Conservation (phyloP, 2,113 vertebrate species). For the Malurus melanocephalus region DNA sequence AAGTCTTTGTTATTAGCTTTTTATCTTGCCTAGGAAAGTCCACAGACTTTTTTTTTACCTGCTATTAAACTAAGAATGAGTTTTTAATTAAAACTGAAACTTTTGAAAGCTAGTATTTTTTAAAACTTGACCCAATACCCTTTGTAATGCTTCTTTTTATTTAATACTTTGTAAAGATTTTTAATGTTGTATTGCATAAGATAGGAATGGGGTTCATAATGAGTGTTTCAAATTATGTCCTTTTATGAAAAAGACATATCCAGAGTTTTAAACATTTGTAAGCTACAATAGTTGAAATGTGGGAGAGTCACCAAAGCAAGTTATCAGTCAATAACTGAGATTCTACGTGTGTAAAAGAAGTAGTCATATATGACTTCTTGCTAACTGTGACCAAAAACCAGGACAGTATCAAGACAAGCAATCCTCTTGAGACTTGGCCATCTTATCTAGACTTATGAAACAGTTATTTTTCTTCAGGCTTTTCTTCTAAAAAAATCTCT, state of each 20-base stretch:
- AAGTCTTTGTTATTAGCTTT: neutral
- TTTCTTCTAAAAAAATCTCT: constrained; percentile 43
- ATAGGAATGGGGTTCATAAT: neutral
- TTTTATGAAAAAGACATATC: neutral
- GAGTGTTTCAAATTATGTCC: neutral
- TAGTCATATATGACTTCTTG: neutral
- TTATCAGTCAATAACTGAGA: neutral
- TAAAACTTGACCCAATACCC: neutral
- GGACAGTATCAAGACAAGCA: neutral
- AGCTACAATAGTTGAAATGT: neutral
- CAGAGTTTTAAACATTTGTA: neutral
- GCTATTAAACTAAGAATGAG: neutral
- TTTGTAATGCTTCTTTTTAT: neutral
- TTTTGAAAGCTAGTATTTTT: neutral
- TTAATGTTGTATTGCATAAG: neutral
- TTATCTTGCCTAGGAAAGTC: neutral
- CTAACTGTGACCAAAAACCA: neutral
- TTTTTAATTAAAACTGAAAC: neutral
- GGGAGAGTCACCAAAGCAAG: neutral
- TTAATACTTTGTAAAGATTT: neutral
- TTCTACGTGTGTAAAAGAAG: neutral
- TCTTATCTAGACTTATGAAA: neutral
- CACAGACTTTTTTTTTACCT: neutral
- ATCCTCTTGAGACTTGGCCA: neutral
- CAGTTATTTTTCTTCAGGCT: neutral